These are phyloP conservation scores for Oikopleura albicans DNA, from an alignment of 23 tunicate species.

Conservation along the genomic window DNA sequence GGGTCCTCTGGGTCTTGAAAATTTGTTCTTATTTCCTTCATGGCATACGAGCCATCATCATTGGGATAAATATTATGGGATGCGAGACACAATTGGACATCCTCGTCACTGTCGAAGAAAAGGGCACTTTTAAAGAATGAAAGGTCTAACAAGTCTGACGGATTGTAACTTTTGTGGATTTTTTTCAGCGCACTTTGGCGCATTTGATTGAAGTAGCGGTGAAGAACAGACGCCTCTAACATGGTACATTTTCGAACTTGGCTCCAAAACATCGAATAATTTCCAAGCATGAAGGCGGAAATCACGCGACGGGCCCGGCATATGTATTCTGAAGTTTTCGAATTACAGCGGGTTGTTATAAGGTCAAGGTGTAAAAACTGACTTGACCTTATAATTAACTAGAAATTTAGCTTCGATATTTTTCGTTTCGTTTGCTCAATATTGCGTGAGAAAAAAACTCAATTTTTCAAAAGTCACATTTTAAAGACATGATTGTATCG, in stretches of 20 bases:
- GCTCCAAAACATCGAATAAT: constrained; percentile 1
- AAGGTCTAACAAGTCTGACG: neutral
- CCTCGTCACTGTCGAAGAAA: neutral
- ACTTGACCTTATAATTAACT: no score
- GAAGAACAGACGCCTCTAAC: neutral
- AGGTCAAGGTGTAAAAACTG: no score
- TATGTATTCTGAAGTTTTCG: no score
- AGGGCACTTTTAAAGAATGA: neutral
- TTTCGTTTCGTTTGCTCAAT: no score
- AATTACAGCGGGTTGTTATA: neutral
- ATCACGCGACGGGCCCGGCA: constrained; percentile 6
- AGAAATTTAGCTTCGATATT: no score
- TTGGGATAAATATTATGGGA: neutral
- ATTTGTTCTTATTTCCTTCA: neutral
- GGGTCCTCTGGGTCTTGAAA: neutral
- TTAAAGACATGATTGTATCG: no score
- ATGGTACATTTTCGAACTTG: neutral
- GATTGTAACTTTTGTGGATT: neutral
- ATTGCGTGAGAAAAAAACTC: no score
- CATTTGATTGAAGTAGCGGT: neutral
- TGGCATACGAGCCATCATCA: neutral
- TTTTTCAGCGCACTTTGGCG: neutral
- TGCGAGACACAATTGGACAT: neutral
- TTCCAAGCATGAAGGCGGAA: constrained; percentile 1
- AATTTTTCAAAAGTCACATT: no score